phyloP scores from a whole-genome alignment of 1,140 invertebrate species.

The Drosophila nannoptera region DNA sequence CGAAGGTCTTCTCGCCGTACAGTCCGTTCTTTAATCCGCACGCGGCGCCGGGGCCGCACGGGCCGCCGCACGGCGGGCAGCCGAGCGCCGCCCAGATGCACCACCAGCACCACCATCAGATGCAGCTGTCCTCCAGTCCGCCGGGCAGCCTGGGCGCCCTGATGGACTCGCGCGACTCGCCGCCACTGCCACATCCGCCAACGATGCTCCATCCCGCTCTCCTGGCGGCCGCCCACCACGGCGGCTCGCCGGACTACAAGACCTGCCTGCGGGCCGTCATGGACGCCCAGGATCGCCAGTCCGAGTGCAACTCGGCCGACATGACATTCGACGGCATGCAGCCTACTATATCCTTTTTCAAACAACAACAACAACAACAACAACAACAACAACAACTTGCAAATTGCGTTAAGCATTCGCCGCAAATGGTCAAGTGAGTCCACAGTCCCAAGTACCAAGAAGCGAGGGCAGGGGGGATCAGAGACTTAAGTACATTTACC shows the following conservation, averaged over 20 bases:
- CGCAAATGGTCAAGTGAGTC: slow-evolving; percentile 75
- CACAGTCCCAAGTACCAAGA: slow-evolving; percentile 16
- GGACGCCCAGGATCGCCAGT: slow-evolving; percentile 90
- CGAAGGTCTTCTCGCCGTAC: slow-evolving; percentile 94
- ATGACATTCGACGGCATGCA: slow-evolving; percentile 93
- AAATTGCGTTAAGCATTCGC: slow-evolving; percentile 26
- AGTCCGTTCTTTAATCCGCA: slow-evolving; percentile 88
- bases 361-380: slow-evolving; percentile 74
- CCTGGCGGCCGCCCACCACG: slow-evolving; percentile 88
- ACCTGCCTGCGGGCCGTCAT: slow-evolving; percentile 83
- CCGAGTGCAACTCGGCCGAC: slow-evolving; percentile 92
- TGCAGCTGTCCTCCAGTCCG: slow-evolving; percentile 81
- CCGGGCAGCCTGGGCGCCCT: slow-evolving; percentile 82
- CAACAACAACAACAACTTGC: slow-evolving; percentile 35
- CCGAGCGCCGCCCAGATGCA: slow-evolving; percentile 77
- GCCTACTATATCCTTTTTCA: slow-evolving; percentile 96
- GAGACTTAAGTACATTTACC: slow-evolving; percentile 47
- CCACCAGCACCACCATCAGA: slow-evolving; percentile 71
- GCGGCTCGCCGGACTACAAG: slow-evolving; percentile 87
- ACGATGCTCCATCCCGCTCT: slow-evolving; percentile 89
- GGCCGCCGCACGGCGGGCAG: slow-evolving; percentile 81
- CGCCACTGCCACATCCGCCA: slow-evolving; percentile 88
- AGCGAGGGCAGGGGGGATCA: slow-evolving; percentile 24
- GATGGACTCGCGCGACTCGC: slow-evolving; percentile 87
- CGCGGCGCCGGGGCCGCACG: slow-evolving; percentile 70